phyloP scores from a whole-genome alignment of 92 coral and sea anemone genomes.

The Anthopleura xanthogrammica region DNA sequence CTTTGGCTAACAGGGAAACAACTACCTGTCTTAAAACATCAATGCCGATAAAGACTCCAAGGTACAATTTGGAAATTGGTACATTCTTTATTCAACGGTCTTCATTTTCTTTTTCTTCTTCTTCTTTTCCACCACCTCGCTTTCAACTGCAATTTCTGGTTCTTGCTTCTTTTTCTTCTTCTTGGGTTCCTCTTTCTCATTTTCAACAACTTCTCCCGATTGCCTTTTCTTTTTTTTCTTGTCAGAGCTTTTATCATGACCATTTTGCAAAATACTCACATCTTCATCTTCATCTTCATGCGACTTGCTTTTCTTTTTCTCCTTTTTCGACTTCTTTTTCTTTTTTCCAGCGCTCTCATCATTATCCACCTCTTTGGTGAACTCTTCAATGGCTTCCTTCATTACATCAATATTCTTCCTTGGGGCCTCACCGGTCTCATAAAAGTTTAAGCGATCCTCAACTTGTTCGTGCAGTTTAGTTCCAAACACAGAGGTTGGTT shows the following conservation, averaged over 20 bases:
- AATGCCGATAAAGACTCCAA: too few relatives aligned
- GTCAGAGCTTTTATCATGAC: slow-evolving; percentile 44
- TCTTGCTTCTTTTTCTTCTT: slow-evolving; percentile 33
- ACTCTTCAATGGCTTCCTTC: slow-evolving; percentile 94
- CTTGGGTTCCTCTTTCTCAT: slow-evolving; percentile 26
- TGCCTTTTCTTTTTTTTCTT: slow-evolving; percentile 65
- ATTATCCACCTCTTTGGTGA: slow-evolving; percentile 44
- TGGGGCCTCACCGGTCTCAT: slow-evolving; percentile 94
- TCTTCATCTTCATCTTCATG: slow-evolving; percentile 31
- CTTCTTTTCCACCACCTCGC: slow-evolving; percentile 6
- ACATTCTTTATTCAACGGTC: neutral
- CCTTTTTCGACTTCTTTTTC: slow-evolving; percentile 89
- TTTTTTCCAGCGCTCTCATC: slow-evolving; percentile 33
- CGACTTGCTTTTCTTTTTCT: slow-evolving; percentile 57
- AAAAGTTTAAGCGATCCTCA: slow-evolving; percentile 93
- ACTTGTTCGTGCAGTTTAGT: slow-evolving; percentile 92
- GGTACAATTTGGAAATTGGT: too few relatives aligned
- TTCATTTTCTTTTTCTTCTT: slow-evolving; percentile 31
- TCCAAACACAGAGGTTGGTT: slow-evolving; percentile 86
- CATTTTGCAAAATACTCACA: slow-evolving; percentile 30
- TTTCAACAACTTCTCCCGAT: slow-evolving; percentile 35
- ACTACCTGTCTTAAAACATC: too few relatives aligned
- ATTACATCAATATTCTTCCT: slow-evolving; percentile 91
- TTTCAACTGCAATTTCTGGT: slow-evolving; percentile 1
- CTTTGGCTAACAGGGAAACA: neutral